Base-by-base conservation (phyloP, 2,113 vertebrate genomes). In the Gila orcuttii region DNA sequence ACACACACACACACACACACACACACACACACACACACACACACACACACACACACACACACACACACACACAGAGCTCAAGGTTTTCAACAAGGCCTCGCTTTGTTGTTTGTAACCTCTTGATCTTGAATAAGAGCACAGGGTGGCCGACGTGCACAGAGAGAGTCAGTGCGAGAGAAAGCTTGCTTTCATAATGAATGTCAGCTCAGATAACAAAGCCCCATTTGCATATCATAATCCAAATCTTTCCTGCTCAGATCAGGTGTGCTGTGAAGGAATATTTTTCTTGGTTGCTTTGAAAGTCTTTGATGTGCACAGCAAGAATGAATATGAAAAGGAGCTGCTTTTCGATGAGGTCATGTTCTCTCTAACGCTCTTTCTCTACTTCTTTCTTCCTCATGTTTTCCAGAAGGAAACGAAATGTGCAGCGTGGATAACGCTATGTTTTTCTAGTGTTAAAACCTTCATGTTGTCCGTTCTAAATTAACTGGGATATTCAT, bases 151-250 rank as follows among this genome's bases (percentile, higher is more conserved):
- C 28, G 31, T 50, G 86, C 69, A 82, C 39, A 71, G 60, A 21
- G 57, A 79, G 60, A 21, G 76, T 77, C 42, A 50, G 73, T 71
- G 42, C 57, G 60, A 71, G 17, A 83, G 84, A 84, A 86, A 79
- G 59, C 88, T 88, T 86, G 36, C 87, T 89, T 93, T 93, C 90
- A 88, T 91, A 93, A 92, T 89, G 80, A 94, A 94, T 92, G 90
- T 93, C 93, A 93, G 88, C 86, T 19, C 85, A 85, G 91, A 91
- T 93, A 93, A 92, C 92, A 93, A 94, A 93, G 91, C 79, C n/a
- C 89, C 75, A 93, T 93, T 93, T 94, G 90, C 93, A 94, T 94
- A 92, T 94, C 90, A 89, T 92, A 92, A 93, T 91, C 93, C 91
- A 88, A 90, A 90, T 93, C 90, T 92, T 89, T 87, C 89, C 86